These are phyloP conservation scores for Mellivora capensis DNA, from an alignment of 2,113 vertebrate species.

Conservation along the genomic window DNA sequence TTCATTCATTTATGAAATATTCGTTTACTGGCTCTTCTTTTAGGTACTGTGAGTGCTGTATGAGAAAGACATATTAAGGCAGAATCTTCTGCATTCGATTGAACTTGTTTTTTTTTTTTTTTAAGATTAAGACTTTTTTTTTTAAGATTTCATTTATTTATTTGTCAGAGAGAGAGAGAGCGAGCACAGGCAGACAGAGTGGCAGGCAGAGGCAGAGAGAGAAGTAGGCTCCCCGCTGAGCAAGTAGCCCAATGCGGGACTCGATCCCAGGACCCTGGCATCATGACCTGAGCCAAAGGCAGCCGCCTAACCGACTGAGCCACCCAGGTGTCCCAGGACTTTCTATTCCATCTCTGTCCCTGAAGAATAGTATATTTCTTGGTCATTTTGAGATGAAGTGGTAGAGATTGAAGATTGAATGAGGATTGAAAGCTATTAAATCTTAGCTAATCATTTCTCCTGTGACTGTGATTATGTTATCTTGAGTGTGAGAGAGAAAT, in stretches of 20 bases:
- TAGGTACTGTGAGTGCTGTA: neutral
- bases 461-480: neutral
- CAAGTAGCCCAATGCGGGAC: too few relatives aligned
- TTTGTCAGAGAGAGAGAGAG: too few relatives aligned
- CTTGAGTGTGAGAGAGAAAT: neutral
- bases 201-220: too few relatives aligned
- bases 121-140: neutral
- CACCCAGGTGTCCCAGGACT: neutral
- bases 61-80: neutral
- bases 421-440: slow-evolving; percentile 9
- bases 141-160: too few relatives aligned
- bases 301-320: too few relatives aligned
- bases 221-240: too few relatives aligned
- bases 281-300: too few relatives aligned
- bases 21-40: neutral
- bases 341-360: neutral
- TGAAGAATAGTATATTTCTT: neutral
- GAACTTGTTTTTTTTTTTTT: neutral
- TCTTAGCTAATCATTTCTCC: neutral
- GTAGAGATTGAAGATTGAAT: neutral
- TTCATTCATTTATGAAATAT: neutral
- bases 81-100: neutral
- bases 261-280: too few relatives aligned
- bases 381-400: neutral
- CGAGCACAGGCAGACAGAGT: too few relatives aligned